These are phyloP conservation scores for Brenthis hecate DNA, from an alignment of 2,888 invertebrate genomes.

Conservation along the genomic window DNA sequence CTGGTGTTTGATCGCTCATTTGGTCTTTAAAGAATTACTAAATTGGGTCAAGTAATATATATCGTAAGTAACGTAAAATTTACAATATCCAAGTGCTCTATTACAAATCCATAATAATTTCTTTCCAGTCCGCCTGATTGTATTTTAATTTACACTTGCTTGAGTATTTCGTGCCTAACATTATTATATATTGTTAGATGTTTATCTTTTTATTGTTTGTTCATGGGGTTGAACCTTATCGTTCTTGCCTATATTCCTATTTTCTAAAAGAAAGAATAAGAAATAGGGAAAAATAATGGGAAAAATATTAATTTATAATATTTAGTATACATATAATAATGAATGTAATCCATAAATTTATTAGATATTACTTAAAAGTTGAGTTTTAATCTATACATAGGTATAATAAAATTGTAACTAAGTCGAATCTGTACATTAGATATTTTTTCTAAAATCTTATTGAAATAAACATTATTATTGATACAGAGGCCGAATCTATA, in stretches of 20 bases:
- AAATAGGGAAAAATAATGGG: too few relatives aligned
- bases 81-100: constrained; percentile 15
- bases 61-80: constrained; percentile 17
- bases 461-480: too few relatives aligned
- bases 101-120: constrained; percentile 2
- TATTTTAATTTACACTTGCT: constrained; percentile 1
- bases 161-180: not conserved
- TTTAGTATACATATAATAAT: not conserved
- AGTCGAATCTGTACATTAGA: too few relatives aligned
- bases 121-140: not conserved
- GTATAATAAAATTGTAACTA: too few relatives aligned
- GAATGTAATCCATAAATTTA: not conserved
- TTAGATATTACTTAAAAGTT: not conserved
- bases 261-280: too few relatives aligned
- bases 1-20: constrained; percentile 13
- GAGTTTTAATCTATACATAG: too few relatives aligned
- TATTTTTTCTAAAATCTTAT: too few relatives aligned
- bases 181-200: not conserved
- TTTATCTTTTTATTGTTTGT: not conserved
- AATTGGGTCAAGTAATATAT: constrained; percentile 18
- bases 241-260: too few relatives aligned
- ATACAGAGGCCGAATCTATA: too few relatives aligned
- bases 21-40: constrained; percentile 16
- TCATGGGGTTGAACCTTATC: too few relatives aligned
- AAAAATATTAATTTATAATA: not conserved